Evolutionary conservation across 2,888 invertebrate species (phyloP).

Genomic region (Netelia inedita): DNA sequence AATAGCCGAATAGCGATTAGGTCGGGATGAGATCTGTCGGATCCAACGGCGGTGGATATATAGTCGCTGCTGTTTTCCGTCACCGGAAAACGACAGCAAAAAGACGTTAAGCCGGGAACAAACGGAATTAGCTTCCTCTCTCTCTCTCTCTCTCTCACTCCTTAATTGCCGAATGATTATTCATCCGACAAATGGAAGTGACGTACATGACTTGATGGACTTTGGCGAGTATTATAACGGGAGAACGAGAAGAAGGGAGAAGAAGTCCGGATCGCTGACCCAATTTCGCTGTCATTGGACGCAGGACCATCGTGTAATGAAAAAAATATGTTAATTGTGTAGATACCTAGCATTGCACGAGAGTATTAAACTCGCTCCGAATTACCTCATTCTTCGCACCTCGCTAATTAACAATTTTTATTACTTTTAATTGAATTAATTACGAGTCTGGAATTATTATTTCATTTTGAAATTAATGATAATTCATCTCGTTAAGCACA

Average conservation of each 20-base stretch:
- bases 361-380: no score
- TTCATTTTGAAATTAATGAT: no score
- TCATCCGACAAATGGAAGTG: constrained; percentile 26
- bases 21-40: background rate
- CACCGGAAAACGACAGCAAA: background rate
- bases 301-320: background rate
- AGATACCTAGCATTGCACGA: background rate
- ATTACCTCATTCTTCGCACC: no score
- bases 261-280: constrained; percentile 16
- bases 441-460: no score
- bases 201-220: constrained; percentile 4
- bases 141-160: background rate
- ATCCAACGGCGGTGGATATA: background rate
- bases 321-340: constrained; percentile 2
- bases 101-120: background rate
- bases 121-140: constrained; percentile 31
- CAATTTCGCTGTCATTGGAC: constrained; percentile 16
- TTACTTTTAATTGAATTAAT: no score
- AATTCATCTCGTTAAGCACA: no score
- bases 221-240: constrained; percentile 22
- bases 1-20: background rate
- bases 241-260: background rate
- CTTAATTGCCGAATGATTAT: constrained; percentile 29
- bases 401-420: no score
- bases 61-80: background rate